Percentiles rank a stretch among this genome's conserved stretches.
Evolutionary conservation across 2,797 vertebrate genomes (phyloP).

Genomic region (Lithobates sylvaticus): DNA sequence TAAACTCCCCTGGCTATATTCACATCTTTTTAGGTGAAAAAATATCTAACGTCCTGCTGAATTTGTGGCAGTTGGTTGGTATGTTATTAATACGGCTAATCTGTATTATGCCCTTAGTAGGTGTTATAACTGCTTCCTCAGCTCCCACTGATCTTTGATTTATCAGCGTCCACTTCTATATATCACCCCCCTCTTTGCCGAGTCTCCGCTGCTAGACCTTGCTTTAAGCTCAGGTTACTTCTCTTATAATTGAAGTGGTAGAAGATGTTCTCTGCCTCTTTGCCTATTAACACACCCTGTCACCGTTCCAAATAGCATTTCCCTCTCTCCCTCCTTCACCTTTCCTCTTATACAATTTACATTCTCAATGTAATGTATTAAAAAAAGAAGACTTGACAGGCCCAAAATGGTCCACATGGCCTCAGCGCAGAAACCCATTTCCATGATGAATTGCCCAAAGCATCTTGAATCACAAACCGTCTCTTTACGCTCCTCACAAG

Average conservation of each 20-base stretch:
- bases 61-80: too few relatives aligned
- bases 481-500: slow-evolving; percentile 92
- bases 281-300: slow-evolving; percentile 60
- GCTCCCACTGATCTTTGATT: slow-evolving; percentile 32
- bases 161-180: slow-evolving; percentile 23
- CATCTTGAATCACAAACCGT: slow-evolving; percentile 98
- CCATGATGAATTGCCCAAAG: slow-evolving; percentile 99
- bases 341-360: slow-evolving; percentile 94
- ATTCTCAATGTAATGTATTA: slow-evolving; percentile 99
- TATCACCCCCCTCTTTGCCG: slow-evolving; percentile 5
- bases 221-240: slow-evolving; percentile 25
- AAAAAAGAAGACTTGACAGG: slow-evolving; percentile 93
- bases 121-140: slow-evolving; percentile 11
- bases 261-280: slow-evolving; percentile 54
- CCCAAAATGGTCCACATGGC: slow-evolving; percentile 99
- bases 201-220: slow-evolving; percentile 7
- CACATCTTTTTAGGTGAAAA: too few relatives aligned
- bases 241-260: slow-evolving; percentile 59
- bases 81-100: slow-evolving; percentile 25
- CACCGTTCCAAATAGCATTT: slow-evolving; percentile 56
- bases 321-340: slow-evolving; percentile 69
- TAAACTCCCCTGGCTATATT: too few relatives aligned
- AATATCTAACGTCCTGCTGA: background rate
- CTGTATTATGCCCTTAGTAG: slow-evolving; percentile 28
- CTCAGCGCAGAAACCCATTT: slow-evolving; percentile 99